Conservation (phyloP, 2,113 vertebrate genomes). For the Taurulus bubalis region DNA sequence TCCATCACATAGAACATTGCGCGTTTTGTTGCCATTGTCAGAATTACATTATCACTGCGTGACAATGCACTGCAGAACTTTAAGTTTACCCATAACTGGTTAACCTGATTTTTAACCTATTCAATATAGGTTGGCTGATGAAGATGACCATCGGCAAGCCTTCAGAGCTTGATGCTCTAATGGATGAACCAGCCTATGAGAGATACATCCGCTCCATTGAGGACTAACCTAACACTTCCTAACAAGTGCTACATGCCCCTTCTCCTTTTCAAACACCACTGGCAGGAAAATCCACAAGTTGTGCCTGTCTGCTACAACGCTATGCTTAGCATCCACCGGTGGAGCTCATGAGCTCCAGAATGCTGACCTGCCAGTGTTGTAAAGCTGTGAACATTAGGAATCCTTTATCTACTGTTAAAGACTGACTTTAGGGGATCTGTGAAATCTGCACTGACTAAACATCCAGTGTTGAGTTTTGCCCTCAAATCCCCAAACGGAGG, state of each 20-base stretch:
- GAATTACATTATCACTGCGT: neutral
- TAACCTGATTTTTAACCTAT: conserved; percentile 3
- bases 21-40: neutral
- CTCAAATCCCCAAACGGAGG: conserved; percentile 37
- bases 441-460: conserved; percentile 38
- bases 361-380: conserved; percentile 53
- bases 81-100: neutral
- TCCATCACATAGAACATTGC: neutral
- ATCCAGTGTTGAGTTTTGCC: conserved; percentile 32
- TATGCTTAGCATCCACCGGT: conserved; percentile 43
- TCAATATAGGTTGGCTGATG: conserved; percentile 93
- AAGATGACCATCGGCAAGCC: conserved; percentile 96
- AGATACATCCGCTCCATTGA: conserved; percentile 95
- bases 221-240: conserved; percentile 80
- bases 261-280: conserved; percentile 42
- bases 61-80: neutral
- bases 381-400: conserved; percentile 66
- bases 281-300: conserved; percentile 40
- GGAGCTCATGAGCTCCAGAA: conserved; percentile 28
- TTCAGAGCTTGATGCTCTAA: conserved; percentile 91
- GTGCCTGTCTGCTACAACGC: conserved; percentile 41
- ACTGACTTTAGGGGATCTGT: conserved; percentile 49
- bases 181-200: conserved; percentile 95
- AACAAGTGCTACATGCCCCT: conserved; percentile 18
- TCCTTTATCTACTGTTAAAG: conserved; percentile 54